Evolutionary conservation across 2,797 vertebrate species (phyloP), one percentile per base, ranked within the genome.

Genomic region (Acipenser transmontanus): DNA sequence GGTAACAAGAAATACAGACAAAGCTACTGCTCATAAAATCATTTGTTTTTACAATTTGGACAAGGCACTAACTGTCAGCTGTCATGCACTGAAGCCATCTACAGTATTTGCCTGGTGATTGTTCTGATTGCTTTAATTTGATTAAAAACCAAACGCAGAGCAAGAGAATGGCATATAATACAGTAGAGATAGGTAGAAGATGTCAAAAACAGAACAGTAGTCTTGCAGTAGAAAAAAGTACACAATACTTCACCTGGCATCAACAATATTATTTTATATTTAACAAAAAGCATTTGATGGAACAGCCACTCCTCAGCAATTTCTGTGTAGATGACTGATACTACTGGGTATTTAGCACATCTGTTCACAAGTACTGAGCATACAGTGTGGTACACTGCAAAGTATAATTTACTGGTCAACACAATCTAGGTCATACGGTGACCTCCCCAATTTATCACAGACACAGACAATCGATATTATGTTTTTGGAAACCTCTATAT

Each of bases 401-500:
- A 34, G 20, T 4, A 34, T 34, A 2, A 34, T 34, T 34, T 34
- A 34, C 20, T 2, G 20, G 17, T 5, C 50, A 59, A 47, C 11
- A 7, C 57, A n/a, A 68, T 74, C 74, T 2, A 9, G 72, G 65
- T 79, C 75, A 73, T 34, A 34, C 61, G 69, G 57, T 70, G 72
- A 71, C 75, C 74, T 49, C 47, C 70, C 69, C 73, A 78, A 84
- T 84, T 70, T 77, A 84, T 83, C 83, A 82, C 74, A 75, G 73
- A 72, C 13, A 49, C 65, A 77, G 73, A 77, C 72, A 59, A 85
- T 87, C 84, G 70, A 87, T 88, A 78, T 61, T 34, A 34, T 34
- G 54, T 60, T 71, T 60, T 74, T 11, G 34, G 66, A 78, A 74
- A 77, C 8, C 48, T 62, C 72, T 74, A 78, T 75, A 79, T 80